Base-by-base conservation (phyloP, 1,140 invertebrate species). In the Ganaspis sp. region DNA sequence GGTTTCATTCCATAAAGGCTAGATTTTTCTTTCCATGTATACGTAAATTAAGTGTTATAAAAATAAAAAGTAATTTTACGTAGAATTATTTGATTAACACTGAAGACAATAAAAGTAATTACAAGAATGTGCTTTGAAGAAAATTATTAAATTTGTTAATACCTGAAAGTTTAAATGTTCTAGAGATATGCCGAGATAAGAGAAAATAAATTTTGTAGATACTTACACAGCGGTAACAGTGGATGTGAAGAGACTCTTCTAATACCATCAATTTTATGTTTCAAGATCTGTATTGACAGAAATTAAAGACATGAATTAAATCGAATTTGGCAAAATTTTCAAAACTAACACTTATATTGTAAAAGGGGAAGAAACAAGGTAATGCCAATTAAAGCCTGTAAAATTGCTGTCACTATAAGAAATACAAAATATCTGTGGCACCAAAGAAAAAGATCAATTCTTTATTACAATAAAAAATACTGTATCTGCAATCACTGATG, bases 211-310 rank as follows among this genome's bases (percentile, higher is more conserved):
- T 71, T 34, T 69, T 37, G 12, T 12, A 70, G 17, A 73, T 81
- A 94, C 96, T 97, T 94, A 98, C 97, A 99, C 84, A 99, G 92
- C 64, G 98, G 97, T 86, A 99, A 92, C 69, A 96, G 92, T 19
- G 98, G 98, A 94, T 99, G 99, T 19, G 98, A 95, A 77, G 97
- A 97, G 90, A 99, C 96, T 89, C 98, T 94, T 89, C 98, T 94
- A 72, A 99, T 97, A 82, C 98, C 98, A 90, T 98, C 96, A 75
- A 98, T 95, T 91, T 96, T 95, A 89, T 97, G 96, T 91, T 96
- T 96, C 87, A 96, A 91, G 75, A 97, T 95, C 96, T 97, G 91
- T 78, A 45, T 69, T 49, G 82, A 53, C 40, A 84, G 78, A 80
- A 85, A 79, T 79, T 71, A 75, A 42, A 79, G 69, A 23, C 17